Conservation (phyloP, 1,140 invertebrate genomes). For the Homalodisca vitripennis region DNA sequence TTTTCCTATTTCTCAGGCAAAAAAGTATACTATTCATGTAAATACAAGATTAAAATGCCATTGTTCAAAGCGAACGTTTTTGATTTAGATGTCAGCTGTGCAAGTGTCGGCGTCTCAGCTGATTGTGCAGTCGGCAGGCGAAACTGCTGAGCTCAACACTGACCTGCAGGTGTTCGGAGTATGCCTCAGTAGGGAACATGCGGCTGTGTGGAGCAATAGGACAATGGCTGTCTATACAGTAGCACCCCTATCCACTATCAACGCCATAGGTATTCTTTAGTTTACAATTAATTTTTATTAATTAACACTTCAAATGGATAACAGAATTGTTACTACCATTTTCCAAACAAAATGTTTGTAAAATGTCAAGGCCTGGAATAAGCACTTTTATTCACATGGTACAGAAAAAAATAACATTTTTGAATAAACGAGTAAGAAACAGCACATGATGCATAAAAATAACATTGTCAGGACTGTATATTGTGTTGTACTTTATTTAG, state of each 20-base stretch:
- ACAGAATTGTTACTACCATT: too few relatives aligned
- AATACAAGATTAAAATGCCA: not conserved
- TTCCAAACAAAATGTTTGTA: too few relatives aligned
- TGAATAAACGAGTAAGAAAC: too few relatives aligned
- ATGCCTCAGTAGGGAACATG: constrained; percentile 69
- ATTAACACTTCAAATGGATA: too few relatives aligned
- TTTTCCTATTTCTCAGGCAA: too few relatives aligned
- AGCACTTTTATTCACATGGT: too few relatives aligned
- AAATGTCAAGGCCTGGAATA: too few relatives aligned
- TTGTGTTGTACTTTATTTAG: too few relatives aligned
- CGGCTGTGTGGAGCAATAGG: constrained; percentile 81
- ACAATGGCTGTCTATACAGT: constrained; percentile 63
- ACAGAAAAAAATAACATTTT: too few relatives aligned
- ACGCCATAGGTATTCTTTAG: constrained; percentile 43
- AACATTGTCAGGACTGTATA: too few relatives aligned
- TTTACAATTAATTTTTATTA: too few relatives aligned
- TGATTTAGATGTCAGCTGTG: constrained; percentile 53
- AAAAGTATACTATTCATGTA: not conserved
- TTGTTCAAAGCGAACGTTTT: not conserved
- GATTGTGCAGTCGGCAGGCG: constrained; percentile 61
- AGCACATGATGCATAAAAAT: too few relatives aligned
- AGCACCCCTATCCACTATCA: constrained; percentile 43
- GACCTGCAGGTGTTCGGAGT: constrained; percentile 80
- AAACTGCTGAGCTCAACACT: constrained; percentile 62
- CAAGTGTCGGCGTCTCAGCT: constrained; percentile 56